Evolutionary conservation across 2,888 invertebrate species (phyloP).

Genomic region (Nycteola revayana): DNA sequence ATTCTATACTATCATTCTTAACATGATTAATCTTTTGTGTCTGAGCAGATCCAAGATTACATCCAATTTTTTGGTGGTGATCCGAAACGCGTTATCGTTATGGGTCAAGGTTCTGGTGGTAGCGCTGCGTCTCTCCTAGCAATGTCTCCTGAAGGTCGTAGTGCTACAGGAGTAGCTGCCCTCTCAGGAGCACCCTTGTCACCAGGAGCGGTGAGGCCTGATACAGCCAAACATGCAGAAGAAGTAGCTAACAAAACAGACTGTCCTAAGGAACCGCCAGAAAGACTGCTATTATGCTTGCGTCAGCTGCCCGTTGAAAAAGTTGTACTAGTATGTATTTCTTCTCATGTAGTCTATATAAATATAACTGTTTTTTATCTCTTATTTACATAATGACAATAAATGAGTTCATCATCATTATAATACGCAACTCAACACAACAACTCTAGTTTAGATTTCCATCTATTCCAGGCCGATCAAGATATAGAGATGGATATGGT

Average conservation of each 20-base stretch:
- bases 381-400: no score
- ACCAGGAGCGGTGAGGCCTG: constrained; percentile 85
- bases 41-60: constrained; percentile 83
- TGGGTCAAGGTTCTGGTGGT: constrained; percentile 91
- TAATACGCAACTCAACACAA: neutral
- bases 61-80: constrained; percentile 90
- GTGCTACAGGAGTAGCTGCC: constrained; percentile 85
- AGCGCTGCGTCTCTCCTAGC: constrained; percentile 87
- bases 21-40: no score
- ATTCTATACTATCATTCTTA: no score
- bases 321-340: constrained; percentile 53
- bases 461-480: constrained; percentile 80
- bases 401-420: no score
- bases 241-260: constrained; percentile 84
- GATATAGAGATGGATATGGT: constrained; percentile 80
- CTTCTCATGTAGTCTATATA: neutral
- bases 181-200: constrained; percentile 89
- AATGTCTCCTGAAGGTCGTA: constrained; percentile 84
- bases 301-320: constrained; percentile 74
- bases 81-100: constrained; percentile 85
- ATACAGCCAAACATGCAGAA: constrained; percentile 83
- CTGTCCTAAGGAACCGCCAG: constrained; percentile 82
- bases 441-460: neutral
- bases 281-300: constrained; percentile 85
- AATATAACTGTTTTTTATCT: neutral